Base-by-base conservation (phyloP, 2,888 invertebrate genomes). In the Podabrus alpinus region DNA sequence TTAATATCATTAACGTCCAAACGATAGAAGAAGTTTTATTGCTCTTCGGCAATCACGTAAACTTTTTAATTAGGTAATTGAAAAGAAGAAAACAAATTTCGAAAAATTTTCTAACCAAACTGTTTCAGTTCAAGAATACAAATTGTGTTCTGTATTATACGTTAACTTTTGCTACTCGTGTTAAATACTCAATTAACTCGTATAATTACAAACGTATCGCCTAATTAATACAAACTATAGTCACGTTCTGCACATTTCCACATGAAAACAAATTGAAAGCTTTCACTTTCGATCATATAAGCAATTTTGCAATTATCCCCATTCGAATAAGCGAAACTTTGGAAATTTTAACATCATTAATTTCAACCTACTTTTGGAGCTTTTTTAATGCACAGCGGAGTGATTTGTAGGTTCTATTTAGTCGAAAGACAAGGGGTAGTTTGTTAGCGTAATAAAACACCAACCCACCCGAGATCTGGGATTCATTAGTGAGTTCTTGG, bases 321-420 rank as follows among this genome's bases (percentile, higher is more conserved):
- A 3, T 62, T 19, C 62, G 29, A 62, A 62, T 17, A 13, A 62
- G 62, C 15, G 62, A 62, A 62, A 62, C 62, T 62, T n/a, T 17
- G 60, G 67, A 68, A 16, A 68, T 68, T 59, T 72, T 69, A 69
- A 62, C 72, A 72, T 72, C 72, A 72, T 72, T 68, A 29, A 72
- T 72, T 72, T 72, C 45, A 68, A 68, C 61, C 72, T 68, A 68
- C 62, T 68, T 72, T 72, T 19, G 45, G 64, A 72, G 68, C 59
- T 29, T 71, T 72, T 72, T 72, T 72, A 72, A 72, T 72, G 68
- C 62, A 19, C 15, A 17, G 29, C 15, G 17, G 62, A 68, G 72
- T 72, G 72, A 72, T 72, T 72, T 72, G 72, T 72, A 68, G 59
- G 72, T 16, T 64, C 68, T 72, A 72, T 68, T 72, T 72, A 72